Evolutionary conservation across 35 echinoderm and acorn worm genomes (phyloP), one percentile per base, ranked within the genome.

Genomic region (Diadema setosum): DNA sequence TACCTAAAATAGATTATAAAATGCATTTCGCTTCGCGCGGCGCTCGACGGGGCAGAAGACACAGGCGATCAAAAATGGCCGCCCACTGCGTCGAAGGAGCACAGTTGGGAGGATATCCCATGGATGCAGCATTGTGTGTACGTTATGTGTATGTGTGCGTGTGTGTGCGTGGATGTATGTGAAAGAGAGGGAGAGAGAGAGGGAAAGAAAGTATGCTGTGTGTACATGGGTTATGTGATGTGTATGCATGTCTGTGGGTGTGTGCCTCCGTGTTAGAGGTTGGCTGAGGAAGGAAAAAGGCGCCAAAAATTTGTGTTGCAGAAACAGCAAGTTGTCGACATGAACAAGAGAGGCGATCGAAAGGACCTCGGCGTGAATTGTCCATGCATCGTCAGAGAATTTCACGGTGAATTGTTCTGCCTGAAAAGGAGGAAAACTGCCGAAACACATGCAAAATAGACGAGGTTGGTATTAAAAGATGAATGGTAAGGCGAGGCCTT

Each of bases 251-350:
- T 34, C 30, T 67, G 63, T 67, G 63, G 63, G 37, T 18, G 63
- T 67, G 63, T 67, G 63, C 37, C n/a, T 15, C 63, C 27, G 37
- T 67, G 63, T 67, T 67, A 67, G 37, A 67, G 63, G 63, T 67
- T 67, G n/a, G n/a, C n/a, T n/a, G n/a, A n/a, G 37, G 24, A 34
- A 27, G 63, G 14, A 67, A 67, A 67, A 67, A 34, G 63, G 63
- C 63, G 63, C 63, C 63, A 67, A 67, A 67, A 67, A 67, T 67
- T 67, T 67, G 63, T 67, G 37, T 67, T 67, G 63, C 63, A 67
- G 63, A 67, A 67, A 67, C 63, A 67, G 63, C 63, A 15, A 67
- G 63, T 29, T 67, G 63, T 26, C 27, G 30, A 67, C 63, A 67
- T 67, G 63, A 34, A 67, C 8, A n/a, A 67, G 30, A 67, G 1